A percentile compares a stretch with the other conserved stretches of the same genome.
Conservation (phyloP, 2,888 invertebrate species). For the Himalopsyche japonica region DNA sequence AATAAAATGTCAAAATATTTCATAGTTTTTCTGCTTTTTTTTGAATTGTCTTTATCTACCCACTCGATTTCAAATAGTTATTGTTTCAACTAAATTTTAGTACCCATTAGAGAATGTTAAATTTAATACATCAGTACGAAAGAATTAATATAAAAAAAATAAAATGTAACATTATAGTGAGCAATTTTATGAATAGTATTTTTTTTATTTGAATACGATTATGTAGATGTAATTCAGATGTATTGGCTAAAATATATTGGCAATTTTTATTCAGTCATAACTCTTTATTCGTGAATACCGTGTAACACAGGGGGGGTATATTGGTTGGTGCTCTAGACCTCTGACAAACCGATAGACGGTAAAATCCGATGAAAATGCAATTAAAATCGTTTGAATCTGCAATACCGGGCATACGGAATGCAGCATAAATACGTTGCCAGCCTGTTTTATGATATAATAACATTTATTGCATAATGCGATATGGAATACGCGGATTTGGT, state of each 20-base stretch:
- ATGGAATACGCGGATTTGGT: conserved; percentile 23
- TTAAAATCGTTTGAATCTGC: conserved; percentile 33
- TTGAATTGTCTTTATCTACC: too few relatives aligned
- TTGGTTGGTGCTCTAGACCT: neutral
- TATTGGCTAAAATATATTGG: neutral
- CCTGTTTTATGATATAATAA: conserved; percentile 6
- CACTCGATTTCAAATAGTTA: too few relatives aligned
- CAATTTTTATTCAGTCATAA: neutral
- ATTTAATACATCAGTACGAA: too few relatives aligned
- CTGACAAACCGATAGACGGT: conserved; percentile 32
- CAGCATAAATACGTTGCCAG: neutral
- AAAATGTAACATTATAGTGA: too few relatives aligned
- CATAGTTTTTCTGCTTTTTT: too few relatives aligned
- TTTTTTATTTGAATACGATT: too few relatives aligned
- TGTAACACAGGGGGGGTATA: neutral
- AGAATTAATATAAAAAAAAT: too few relatives aligned
- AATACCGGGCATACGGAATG: neutral
- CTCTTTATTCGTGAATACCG: neutral
- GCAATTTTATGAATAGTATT: too few relatives aligned
- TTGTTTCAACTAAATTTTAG: too few relatives aligned
- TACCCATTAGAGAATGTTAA: too few relatives aligned
- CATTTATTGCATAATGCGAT: conserved; percentile 34
- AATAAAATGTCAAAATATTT: too few relatives aligned
- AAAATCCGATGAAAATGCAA: conserved; percentile 40
- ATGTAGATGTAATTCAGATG: too few relatives aligned